Evolutionary conservation across 2,888 invertebrate species (phyloP), one percentile per base, ranked within the genome.

Genomic region (Megastigmus dorsalis): DNA sequence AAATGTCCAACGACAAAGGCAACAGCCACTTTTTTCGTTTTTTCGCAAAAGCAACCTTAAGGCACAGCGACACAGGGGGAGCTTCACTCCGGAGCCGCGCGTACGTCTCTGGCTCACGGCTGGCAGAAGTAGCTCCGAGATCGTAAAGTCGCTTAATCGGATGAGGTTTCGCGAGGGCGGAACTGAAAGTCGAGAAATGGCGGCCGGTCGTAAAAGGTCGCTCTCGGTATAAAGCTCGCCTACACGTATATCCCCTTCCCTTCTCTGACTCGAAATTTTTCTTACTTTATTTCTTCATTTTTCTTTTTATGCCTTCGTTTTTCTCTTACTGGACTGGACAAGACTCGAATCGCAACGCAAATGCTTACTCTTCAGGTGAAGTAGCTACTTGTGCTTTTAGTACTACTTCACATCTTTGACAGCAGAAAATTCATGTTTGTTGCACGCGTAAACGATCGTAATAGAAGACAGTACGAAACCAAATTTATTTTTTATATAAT

Each of bases 121-220:
- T n/a, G n/a, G n/a, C n/a, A 0, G 13, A 20, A 10, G 33, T 13
- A 38, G 38, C 28, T 62, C 33, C 18, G 69, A 74, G 79, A 79
- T 84, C 83, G 82, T 82, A 82, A 82, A 83, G 80, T 80, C 82
- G 77, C 79, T 82, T 83, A 83, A 84, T 83, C 83, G 83, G 81
- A 84, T 81, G 81, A 83, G 77, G 69, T 77, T 77, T 48, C 57
- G 57, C 45, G 52, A 66, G 69, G 62, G 54, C 30, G 73, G 71
- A 70, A 69, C 52, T 60, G 72, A 74, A 78, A 78, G 78, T 79
- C 76, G 77, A 78, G 81, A 78, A 79, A 80, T 77, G 77, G 78
- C 78, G 77, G 74, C 70, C 28, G 76, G 69, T 80, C 79, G 80
- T 82, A 81, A 82, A 82, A 74, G 77, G 67, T 78, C 60, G 43